These are phyloP conservation scores for Petaurus breviceps DNA, from an alignment of 2,113 vertebrate species.

Conservation along the genomic window DNA sequence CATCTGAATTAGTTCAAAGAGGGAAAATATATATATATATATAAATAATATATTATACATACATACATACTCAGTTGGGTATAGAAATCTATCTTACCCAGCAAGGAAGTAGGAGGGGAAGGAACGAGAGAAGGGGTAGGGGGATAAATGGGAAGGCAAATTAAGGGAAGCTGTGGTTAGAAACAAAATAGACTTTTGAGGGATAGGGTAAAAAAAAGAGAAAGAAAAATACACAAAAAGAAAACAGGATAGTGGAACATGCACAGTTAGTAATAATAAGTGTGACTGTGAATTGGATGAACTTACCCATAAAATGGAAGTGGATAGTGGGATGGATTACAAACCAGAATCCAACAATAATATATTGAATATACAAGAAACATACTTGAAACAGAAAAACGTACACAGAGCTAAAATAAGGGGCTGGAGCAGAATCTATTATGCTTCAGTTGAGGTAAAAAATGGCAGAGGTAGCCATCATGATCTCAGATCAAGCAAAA, in stretches of 20 bases:
- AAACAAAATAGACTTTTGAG: too few species aligned
- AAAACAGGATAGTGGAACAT: neutral
- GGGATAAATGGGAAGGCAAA: too few species aligned
- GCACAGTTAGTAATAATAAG: neutral
- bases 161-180: too few species aligned
- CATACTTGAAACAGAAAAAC: neutral
- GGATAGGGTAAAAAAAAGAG: too few species aligned
- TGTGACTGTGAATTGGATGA: neutral
- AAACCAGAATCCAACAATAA: neutral
- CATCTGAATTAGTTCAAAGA: too few species aligned
- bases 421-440: neutral
- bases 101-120: too few species aligned
- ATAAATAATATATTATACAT: too few species aligned
- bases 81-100: too few species aligned
- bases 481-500: neutral
- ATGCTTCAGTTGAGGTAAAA: neutral
- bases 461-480: neutral
- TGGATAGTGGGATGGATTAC: neutral
- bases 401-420: neutral
- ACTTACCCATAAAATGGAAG: neutral
- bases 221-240: too few species aligned
- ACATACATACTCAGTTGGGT: too few species aligned
- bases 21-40: too few species aligned
- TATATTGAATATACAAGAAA: neutral
- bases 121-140: too few species aligned